phyloP scores from a whole-genome alignment of 92 coral and sea anemone species.

The Paragorgia papillata region DNA sequence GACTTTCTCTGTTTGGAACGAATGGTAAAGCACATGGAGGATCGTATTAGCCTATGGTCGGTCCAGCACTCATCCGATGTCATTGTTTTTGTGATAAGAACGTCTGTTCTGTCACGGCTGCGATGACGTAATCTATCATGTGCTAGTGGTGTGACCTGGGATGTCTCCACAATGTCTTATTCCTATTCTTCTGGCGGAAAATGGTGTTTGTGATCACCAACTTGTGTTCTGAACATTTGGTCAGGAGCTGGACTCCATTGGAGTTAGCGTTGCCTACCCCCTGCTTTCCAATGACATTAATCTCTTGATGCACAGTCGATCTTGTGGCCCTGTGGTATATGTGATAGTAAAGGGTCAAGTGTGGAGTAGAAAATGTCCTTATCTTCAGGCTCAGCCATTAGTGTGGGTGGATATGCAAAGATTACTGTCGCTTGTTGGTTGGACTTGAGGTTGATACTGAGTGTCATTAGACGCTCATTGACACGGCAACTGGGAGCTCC shows the following conservation, averaged over 20 bases:
- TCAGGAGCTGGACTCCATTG: conserved; percentile 48
- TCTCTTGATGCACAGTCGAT: conserved; percentile 49
- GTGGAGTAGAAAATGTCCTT: conserved; percentile 32
- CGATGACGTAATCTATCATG: conserved; percentile 12
- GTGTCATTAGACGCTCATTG: conserved; percentile 2
- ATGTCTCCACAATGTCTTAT: not conserved
- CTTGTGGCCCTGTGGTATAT: conserved; percentile 53
- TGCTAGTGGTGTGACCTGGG: conserved; percentile 55
- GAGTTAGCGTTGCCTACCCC: conserved; percentile 55
- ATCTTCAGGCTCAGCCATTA: conserved; percentile 20
- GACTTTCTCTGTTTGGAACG: conserved; percentile 22
- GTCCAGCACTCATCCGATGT: conserved; percentile 33
- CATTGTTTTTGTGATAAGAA: conserved; percentile 43
- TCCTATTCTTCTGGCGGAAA: conserved; percentile 13
- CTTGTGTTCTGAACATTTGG: conserved; percentile 23
- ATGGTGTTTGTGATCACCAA: conserved; percentile 54
- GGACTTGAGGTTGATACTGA: not conserved
- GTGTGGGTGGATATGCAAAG: not conserved
- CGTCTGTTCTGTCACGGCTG: conserved; percentile 29
- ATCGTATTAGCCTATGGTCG: conserved; percentile 45
- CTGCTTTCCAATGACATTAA: conserved; percentile 47
- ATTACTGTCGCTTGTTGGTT: conserved; percentile 3
- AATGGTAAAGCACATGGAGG: not conserved
- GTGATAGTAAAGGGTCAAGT: conserved; percentile 20
- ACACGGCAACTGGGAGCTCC: not conserved